A percentile compares a stretch with the other conserved stretches of the same genome.
Conservation (phyloP, 1,140 invertebrate species). For the Himalopsyche phryganea region DNA sequence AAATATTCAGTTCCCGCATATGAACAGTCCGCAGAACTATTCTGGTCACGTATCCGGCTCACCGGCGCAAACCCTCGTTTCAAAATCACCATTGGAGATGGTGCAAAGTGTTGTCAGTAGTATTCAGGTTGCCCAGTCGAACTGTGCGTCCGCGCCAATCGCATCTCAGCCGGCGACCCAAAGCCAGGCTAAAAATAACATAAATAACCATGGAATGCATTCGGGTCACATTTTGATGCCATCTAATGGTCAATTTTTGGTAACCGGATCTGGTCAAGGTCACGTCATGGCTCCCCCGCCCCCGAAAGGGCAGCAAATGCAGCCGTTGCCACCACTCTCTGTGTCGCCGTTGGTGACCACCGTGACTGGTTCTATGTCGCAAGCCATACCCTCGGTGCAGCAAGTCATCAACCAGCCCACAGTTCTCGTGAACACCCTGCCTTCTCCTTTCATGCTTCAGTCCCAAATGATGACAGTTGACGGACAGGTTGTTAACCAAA, state of each 20-base stretch:
- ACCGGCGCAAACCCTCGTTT: conserved; percentile 52
- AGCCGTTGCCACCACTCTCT: conserved; percentile 63
- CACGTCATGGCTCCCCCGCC: conserved; percentile 64
- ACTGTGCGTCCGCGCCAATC: conserved; percentile 28
- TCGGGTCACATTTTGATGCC: conserved; percentile 71
- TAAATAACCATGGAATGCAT: conserved; percentile 53
- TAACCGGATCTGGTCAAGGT: conserved; percentile 59
- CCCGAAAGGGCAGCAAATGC: conserved; percentile 56
- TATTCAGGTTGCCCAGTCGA: conserved; percentile 60
- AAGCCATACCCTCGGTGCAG: conserved; percentile 55
- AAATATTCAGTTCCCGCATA: conserved; percentile 27
- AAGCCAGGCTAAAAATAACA: conserved; percentile 36
- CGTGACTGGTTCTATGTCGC: conserved; percentile 66
- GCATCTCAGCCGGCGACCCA: conserved; percentile 35
- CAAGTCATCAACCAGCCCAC: conserved; percentile 63
- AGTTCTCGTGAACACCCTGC: conserved; percentile 77
- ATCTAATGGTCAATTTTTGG: conserved; percentile 69
- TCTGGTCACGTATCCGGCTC: conserved; percentile 50
- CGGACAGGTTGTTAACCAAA: conserved; percentile 65
- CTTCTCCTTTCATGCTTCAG: conserved; percentile 75
- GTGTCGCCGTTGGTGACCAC: conserved; percentile 66
- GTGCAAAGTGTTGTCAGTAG: conserved; percentile 76
- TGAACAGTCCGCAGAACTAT: conserved; percentile 46
- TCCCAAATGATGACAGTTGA: conserved; percentile 68
- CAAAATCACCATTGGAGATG: conserved; percentile 75